Base-by-base conservation (phyloP, 2,113 vertebrate genomes). In the Bubo blakistoni region DNA sequence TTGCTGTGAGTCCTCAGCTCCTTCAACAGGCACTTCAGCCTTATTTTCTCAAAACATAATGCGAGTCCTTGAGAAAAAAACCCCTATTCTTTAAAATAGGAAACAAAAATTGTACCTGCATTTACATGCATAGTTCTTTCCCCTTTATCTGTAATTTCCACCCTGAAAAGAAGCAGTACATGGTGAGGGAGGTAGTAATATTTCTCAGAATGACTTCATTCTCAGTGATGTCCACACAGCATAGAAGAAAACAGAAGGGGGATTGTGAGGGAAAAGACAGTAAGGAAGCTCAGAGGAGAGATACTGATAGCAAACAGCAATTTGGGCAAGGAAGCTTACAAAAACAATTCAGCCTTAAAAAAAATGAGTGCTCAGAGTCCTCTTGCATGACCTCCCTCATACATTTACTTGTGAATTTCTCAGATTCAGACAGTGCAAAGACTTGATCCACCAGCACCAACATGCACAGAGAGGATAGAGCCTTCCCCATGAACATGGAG, bases 151-250 rank as follows among this genome's bases (percentile, higher is more conserved):
- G 0, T 12, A 19, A 1, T 5, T 54, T 26, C 27, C 61, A 62
- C 2, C 22, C 42, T 8, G 21, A 17, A 14, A 8, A 74, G 65
- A 13, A 58, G 42, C 51, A 19, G 4, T 10, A 5, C 2, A 0
- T 1, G 4, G 4, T 0, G 3, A 25, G 19, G 32, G 36, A 36
- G 27, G 2, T 2, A 11, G 51, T 4, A 70, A 29, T 1, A 11
- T 1, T 15, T 38, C 58, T 3, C 6, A 16, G 58, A 38, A 4
- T 15, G 21, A 5, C 11, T 3, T 13, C 19, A 47, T 3, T 18
- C 34, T 25, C 49, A 29, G 40, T 0, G 3, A 1, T 16, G 51
- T 6, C 73, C 77, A 19, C 34, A 22, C 34, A 22, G 81, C 51
- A 16, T 22, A 9, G 27, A 18, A 12, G 18, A 10, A 9, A 38